Evolutionary conservation across 2,113 vertebrate genomes (phyloP).

Genomic region (Neopipo cinnamomea): DNA sequence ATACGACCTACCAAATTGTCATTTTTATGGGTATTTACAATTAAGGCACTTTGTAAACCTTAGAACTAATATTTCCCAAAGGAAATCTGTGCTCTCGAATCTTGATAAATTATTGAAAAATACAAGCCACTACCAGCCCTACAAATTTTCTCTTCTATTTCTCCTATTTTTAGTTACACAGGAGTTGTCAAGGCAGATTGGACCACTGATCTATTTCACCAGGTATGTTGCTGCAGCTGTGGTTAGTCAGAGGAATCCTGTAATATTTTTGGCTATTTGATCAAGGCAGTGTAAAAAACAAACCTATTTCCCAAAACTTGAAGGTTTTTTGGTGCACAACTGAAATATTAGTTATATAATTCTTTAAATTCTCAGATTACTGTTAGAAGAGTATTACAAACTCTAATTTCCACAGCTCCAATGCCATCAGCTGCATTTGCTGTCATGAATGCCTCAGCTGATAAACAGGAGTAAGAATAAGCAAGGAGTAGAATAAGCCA

Average conservation of each 20-base stretch:
- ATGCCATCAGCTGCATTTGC: slow-evolving; percentile 6
- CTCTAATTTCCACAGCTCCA: not conserved
- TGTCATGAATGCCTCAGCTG: not conserved
- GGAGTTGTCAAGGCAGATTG: not conserved
- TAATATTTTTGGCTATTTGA: not conserved
- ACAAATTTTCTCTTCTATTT: slow-evolving; percentile 36
- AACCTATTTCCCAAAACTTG: not conserved
- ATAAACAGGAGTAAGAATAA: not conserved
- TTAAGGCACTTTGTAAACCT: slow-evolving; percentile 76
- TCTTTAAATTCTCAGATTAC: not conserved
- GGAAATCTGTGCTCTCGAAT: slow-evolving; percentile 72
- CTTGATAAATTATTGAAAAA: slow-evolving; percentile 73
- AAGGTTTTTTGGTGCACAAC: not conserved
- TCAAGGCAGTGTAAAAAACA: not conserved
- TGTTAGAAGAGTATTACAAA: not conserved
- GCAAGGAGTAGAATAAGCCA: not conserved
- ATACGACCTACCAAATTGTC: slow-evolving; percentile 75
- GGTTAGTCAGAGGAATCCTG: not conserved
- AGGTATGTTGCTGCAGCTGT: not conserved
- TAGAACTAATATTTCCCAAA: slow-evolving; percentile 77
- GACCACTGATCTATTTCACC: not conserved
- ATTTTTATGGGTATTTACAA: slow-evolving; percentile 80
- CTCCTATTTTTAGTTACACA: slow-evolving; percentile 26
- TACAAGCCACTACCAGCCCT: slow-evolving; percentile 36
- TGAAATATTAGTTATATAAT: not conserved